Base-by-base conservation (phyloP, 2,888 invertebrate species). In the Cerastoderma edule region DNA sequence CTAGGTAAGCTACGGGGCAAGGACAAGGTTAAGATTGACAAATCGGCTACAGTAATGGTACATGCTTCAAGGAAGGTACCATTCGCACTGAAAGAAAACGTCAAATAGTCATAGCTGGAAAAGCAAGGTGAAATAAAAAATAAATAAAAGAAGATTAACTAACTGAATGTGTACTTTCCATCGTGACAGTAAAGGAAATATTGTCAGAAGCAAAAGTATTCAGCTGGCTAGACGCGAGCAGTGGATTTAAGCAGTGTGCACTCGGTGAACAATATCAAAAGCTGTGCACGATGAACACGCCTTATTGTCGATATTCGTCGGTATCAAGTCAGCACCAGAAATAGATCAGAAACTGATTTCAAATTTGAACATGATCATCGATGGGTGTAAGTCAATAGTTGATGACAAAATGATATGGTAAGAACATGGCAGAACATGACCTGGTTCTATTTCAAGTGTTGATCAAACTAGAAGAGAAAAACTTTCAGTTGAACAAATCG, bases 91-190 rank as follows among this genome's bases (percentile, higher is more conserved):
- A 57, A 56, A 46, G 72, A 79, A 1, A 77, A 72, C 48, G 57
- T 85, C 0, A 69, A 84, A 72, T 65, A 85, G 0, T 30, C 66
- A 8, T 30, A 50, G 27, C 67, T 82, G 75, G 82, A 72, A 60
- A n/a, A 46, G 33, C 39, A 44, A 2, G 67, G 70, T 3, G 67
- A 83, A 6, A 85, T 85, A 48, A 57, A 27, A n/a, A n/a, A n/a
- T n/a, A n/a, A n/a, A n/a, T n/a, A 3, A 69, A 64, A 69, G 67
- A 72, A 35, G 54, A 44, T 32, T 60, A 83, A 53, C 83, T 84
- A 13, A 82, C 83, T 44, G 67, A 67, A 2, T 81, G 83, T 75
- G 83, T 85, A 3, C 82, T 71, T 54, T 73, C 68, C 6, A 69
- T 85, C 75, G 83, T 80, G 0, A 68, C 71, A 24, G 78, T 78